phyloP scores from a whole-genome alignment of 2,888 invertebrate species.

The Drosophila robusta region DNA sequence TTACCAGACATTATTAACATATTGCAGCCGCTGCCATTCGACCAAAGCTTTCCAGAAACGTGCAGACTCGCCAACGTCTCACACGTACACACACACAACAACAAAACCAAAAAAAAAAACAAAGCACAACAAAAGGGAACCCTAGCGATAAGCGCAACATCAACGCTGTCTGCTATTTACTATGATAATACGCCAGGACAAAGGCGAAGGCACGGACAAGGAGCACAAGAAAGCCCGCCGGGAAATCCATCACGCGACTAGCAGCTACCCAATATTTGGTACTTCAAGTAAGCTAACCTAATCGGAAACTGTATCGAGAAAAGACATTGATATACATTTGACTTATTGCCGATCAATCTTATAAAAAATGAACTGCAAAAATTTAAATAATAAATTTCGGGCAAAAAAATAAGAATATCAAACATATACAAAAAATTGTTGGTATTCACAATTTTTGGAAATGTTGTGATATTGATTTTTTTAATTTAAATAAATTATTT shows the following conservation, averaged over 20 bases:
- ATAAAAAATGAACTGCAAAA: too few relatives aligned
- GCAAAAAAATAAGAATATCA: too few relatives aligned
- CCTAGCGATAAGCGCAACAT: conserved; percentile 43
- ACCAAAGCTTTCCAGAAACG: conserved; percentile 19
- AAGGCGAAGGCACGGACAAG: conserved; percentile 7
- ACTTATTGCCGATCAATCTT: too few relatives aligned
- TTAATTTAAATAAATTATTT: too few relatives aligned
- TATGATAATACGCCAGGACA: conserved; percentile 43
- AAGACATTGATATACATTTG: too few relatives aligned
- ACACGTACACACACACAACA: conserved; percentile 2
- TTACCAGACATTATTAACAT: conserved; percentile 67
- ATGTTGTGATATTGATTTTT: too few relatives aligned
- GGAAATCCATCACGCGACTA: conserved; percentile 1
- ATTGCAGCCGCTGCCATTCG: conserved; percentile 43
- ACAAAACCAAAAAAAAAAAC: neutral
- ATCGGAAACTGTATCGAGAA: too few relatives aligned
- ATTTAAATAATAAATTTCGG: too few relatives aligned
- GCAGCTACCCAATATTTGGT: conserved; percentile 10
- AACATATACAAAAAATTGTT: too few relatives aligned
- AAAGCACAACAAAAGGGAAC: conserved; percentile 1
- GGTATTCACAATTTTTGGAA: too few relatives aligned
- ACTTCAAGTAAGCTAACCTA: neutral
- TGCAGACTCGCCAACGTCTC: neutral
- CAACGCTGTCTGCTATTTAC: conserved; percentile 37
- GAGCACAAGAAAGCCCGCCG: neutral